Percentiles rank a stretch among this genome's conserved stretches.
phyloP scores from a whole-genome alignment of 2,113 vertebrate genomes.

The Spermophilus dauricus region DNA sequence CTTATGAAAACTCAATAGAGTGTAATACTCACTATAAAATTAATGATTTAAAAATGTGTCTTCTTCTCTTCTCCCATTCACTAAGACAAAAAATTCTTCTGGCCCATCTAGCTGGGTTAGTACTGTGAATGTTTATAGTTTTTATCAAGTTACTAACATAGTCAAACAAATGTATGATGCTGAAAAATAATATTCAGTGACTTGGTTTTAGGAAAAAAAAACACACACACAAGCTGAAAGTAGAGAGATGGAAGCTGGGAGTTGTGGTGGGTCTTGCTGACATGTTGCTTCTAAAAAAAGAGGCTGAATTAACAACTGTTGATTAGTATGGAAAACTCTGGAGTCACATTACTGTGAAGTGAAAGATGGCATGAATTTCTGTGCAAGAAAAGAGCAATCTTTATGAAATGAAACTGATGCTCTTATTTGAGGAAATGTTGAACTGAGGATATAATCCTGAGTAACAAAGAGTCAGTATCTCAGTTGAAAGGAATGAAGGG shows the following conservation, averaged over 20 bases:
- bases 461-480: not conserved
- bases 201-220: not conserved
- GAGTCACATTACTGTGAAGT: not conserved
- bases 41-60: not conserved
- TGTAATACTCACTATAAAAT: not conserved
- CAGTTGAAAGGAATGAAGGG: not conserved
- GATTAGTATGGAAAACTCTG: not conserved
- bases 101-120: not conserved
- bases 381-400: not conserved
- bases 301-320: not conserved
- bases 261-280: not conserved
- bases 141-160: not conserved
- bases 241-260: not conserved
- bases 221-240: not conserved
- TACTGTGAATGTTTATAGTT: not conserved
- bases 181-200: not conserved
- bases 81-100: not conserved
- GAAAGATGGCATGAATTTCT: not conserved
- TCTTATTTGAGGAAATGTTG: not conserved
- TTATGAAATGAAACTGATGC: not conserved
- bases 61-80: not conserved
- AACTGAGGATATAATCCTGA: not conserved
- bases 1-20: not conserved
- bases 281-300: not conserved
- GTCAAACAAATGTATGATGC: not conserved